A percentile compares a stretch with the other conserved stretches of the same genome.
Conservation (phyloP, 2,797 vertebrate species). For the Pangasius mekongensis region DNA sequence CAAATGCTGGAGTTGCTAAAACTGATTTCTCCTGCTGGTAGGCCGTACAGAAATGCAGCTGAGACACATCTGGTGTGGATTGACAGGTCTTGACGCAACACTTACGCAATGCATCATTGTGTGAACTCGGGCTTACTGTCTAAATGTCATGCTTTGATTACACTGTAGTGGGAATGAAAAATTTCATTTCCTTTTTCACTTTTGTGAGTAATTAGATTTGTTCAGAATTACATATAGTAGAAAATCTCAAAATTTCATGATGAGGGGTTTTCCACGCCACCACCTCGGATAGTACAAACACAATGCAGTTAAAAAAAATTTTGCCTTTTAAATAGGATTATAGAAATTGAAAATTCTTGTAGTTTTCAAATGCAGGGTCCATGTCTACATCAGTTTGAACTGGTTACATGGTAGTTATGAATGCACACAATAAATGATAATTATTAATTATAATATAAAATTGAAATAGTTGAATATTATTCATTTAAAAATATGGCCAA, state of each 20-base stretch:
- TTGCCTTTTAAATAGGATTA: background rate
- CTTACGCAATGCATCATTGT: background rate
- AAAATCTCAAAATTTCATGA: background rate
- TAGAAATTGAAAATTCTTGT: background rate
- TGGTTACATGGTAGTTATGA: background rate
- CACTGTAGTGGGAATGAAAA: background rate
- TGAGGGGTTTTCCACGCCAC: background rate
- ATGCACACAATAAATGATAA: background rate
- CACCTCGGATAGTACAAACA: background rate
- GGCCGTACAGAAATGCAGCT: background rate
- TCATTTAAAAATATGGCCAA: background rate
- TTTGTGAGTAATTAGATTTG: background rate
- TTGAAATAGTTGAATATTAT: background rate
- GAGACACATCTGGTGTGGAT: background rate
- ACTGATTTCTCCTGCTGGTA: background rate
- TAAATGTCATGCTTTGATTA: background rate
- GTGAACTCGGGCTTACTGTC: background rate
- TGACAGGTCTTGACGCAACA: background rate
- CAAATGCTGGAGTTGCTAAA: background rate
- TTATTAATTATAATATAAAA: background rate
- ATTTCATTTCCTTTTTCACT: background rate
- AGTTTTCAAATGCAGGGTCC: background rate
- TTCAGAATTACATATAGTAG: background rate
- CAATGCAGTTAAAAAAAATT: too few relatives aligned
- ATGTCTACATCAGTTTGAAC: background rate